A percentile compares a stretch with the other conserved stretches of the same genome.
These are phyloP conservation scores for Iselma pallidipennis DNA, from an alignment of 2,888 invertebrate species.

Conservation along the genomic window DNA sequence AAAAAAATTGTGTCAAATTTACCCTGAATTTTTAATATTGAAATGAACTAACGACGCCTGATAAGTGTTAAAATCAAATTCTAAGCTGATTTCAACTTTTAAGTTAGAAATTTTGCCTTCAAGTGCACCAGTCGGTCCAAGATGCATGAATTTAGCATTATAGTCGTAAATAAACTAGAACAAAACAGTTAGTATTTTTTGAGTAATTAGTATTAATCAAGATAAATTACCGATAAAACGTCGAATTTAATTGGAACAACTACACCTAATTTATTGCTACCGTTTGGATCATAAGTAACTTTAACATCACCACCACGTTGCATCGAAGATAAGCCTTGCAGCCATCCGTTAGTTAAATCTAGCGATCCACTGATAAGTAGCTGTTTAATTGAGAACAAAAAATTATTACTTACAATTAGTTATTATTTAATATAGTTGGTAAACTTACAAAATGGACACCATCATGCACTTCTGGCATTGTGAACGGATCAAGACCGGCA, in stretches of 20 bases:
- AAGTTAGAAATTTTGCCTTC: conserved; percentile 52
- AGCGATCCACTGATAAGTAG: conserved; percentile 36
- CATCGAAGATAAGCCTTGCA: conserved; percentile 58
- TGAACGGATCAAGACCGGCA: conserved; percentile 58
- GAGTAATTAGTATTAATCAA: not conserved
- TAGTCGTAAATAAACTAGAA: conserved; percentile 60
- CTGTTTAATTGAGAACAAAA: not conserved
- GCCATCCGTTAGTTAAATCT: conserved; percentile 55
- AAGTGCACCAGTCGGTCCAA: conserved; percentile 61
- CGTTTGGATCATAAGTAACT: conserved; percentile 20
- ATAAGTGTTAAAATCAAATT: conserved; percentile 32
- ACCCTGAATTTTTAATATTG: conserved; percentile 36
- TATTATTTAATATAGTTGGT: too few relatives aligned
- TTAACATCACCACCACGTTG: conserved; percentile 57
- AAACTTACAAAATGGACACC: conserved; percentile 22
- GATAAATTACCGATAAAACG: conserved; percentile 12
- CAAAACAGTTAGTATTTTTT: conserved; percentile 8
- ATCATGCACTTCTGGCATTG: conserved; percentile 56
- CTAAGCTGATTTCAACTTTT: conserved; percentile 30
- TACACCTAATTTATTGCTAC: conserved; percentile 14
- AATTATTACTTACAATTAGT: too few relatives aligned
- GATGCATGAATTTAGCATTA: conserved; percentile 59
- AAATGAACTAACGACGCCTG: conserved; percentile 33
- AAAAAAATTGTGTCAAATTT: conserved; percentile 7
- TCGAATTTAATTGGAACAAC: conserved; percentile 15